Evolutionary conservation across 2,888 invertebrate species (phyloP).

Genomic region (Drosophila picticornis): DNA sequence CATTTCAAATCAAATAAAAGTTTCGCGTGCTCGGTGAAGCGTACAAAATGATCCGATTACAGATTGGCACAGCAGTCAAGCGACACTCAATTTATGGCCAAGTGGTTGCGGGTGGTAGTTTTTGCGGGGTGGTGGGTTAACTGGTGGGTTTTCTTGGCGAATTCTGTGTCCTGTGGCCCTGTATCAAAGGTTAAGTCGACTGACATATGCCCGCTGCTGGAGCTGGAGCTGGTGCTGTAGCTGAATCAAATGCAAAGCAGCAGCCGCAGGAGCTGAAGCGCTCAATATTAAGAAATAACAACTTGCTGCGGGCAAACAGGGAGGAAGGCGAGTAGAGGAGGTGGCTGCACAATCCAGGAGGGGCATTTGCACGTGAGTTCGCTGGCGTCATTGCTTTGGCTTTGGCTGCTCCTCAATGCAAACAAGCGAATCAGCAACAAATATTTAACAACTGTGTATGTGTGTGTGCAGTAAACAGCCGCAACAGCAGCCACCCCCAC

Average conservation of each 20-base stretch:
- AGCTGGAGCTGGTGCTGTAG: neutral
- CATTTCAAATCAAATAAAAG: constrained; percentile 52
- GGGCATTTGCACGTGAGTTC: constrained; percentile 15
- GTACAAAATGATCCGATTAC: constrained; percentile 63
- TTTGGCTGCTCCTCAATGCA: constrained; percentile 73
- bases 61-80: constrained; percentile 46
- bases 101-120: constrained; percentile 4
- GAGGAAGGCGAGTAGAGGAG: constrained; percentile 9
- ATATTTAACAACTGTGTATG: constrained; percentile 64
- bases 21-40: constrained; percentile 48
- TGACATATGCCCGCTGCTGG: constrained; percentile 36
- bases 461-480: constrained; percentile 43
- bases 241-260: neutral
- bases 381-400: constrained; percentile 43
- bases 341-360: constrained; percentile 6
- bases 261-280: constrained; percentile 27
- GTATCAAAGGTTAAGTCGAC: constrained; percentile 57
- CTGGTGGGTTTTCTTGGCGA: neutral
- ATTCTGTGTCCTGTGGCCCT: constrained; percentile 1
- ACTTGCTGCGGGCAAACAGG: constrained; percentile 55
- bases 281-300: constrained; percentile 81
- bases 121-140: neutral
- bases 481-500: constrained; percentile 16
- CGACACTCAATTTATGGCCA: constrained; percentile 62
- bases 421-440: constrained; percentile 73